Base-by-base conservation (phyloP, 2,797 vertebrate species). In the Hippocampus kuda region DNA sequence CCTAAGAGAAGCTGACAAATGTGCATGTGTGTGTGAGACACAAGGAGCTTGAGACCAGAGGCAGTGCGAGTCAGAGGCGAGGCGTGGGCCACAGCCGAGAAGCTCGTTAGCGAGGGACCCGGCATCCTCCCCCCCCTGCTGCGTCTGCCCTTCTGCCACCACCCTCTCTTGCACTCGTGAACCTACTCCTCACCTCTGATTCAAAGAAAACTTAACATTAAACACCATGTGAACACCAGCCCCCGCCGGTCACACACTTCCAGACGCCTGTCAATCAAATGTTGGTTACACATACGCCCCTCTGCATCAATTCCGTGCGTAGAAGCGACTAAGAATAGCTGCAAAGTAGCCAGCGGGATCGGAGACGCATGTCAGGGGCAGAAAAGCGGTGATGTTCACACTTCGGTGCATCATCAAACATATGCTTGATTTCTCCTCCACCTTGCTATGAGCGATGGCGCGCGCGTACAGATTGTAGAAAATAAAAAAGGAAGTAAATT, bases 161-260 rank as follows among this genome's bases (percentile, higher is more conserved):
- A 51, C 44, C 67, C 9, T 42, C 63, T 22, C 73, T 11, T 73
- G 75, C 72, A 79, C 78, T 82, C 73, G 78, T 82, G 82, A 86
- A 24, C 76, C 86, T 16, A 10, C 63, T 46, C 62, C 42, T 72
- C 79, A 83, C 72, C 78, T 82, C 71, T 74, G 73, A 79, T 77
- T 78, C 83, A 70, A 88, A 87, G 79, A 81, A 76, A 86, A 78
- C 71, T 72, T 82, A 80, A 74, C 75, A 78, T 74, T 74, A 78
- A 79, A 61, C 71, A 44, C 56, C 60, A 27, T 1, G 26, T 71
- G 48, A 53, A 63, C 12, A 1, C 66, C 42, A 42, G 44, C 38
- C 75, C 74, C 46, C 7, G 6, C 12, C 30, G 66, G 77, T 75
- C 60, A 72, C 59, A 66, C 30, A 20, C 71, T 59, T 26, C 69